Base-by-base conservation (phyloP, 2,888 invertebrate species). In the Stenichneumon culpator region DNA sequence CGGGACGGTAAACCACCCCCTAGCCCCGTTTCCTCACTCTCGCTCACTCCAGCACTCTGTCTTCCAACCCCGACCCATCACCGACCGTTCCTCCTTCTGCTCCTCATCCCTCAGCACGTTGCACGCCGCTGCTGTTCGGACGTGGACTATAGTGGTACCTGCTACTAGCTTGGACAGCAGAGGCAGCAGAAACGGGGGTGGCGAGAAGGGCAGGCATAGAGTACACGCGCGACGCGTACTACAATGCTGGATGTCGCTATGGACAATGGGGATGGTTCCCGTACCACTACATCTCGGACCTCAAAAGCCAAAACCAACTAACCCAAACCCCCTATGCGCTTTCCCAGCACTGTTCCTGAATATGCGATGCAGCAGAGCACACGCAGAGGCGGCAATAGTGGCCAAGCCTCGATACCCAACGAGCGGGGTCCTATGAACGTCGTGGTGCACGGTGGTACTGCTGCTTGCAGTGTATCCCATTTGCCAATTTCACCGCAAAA, bases 171-270 rank as follows among this genome's bases (percentile, higher is more conserved):
- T 67, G 69, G 70, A 80, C 78, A 82, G 47, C 69, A 32, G 73
- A 54, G 19, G 79, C 74, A 79, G 63, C 63, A 28, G 16, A 25
- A 75, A 60, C 22, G 25, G 44, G 44, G 67, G 69, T 47, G 78
- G 79, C 22, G 14, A 25, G n/a, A 57, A 22, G 57, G 11, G 57
- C 63, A 63, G 63, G 84, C 79, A 87, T 80, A 87, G 82, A 80
- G 72, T 79, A 82, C 82, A 86, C 83, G 79, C 36, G 77, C 69
- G 65, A 79, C 69, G 86, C 77, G 82, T 70, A 86, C 70, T 83
- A 88, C 87, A 88, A 89, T 89, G 79, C 84, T 83, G 83, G 69
- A 87, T 85, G 84, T 82, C 84, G 86, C 86, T 86, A 82, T 86
- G 87, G 86, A 89, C 89, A 89, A 89, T 89, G 86, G 89, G 44